Evolutionary conservation across 1,140 invertebrate species (phyloP).

Genomic region (Drosophila athabasca): DNA sequence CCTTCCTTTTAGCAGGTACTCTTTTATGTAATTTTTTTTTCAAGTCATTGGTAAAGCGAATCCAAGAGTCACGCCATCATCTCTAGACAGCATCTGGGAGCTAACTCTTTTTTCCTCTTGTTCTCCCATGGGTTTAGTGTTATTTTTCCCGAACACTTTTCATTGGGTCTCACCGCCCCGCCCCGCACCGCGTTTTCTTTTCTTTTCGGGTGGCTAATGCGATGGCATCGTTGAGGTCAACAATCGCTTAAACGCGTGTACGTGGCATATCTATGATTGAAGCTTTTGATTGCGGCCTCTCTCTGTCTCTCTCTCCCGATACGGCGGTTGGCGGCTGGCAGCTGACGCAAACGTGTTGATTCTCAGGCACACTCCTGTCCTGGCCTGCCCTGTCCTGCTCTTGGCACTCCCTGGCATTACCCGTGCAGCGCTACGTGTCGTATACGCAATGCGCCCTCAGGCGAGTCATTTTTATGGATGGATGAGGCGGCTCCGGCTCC

Average conservation of each 20-base stretch:
- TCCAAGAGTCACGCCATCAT: too few species aligned
- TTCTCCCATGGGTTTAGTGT: slow-evolving; percentile 7
- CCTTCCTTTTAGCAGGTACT: too few species aligned
- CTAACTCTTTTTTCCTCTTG: too few species aligned
- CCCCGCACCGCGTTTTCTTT: slow-evolving; percentile 5
- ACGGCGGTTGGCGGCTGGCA: too few species aligned
- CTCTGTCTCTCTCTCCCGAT: slow-evolving; percentile 9
- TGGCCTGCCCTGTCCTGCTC: background rate
- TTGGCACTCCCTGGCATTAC: too few species aligned
- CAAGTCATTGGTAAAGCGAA: too few species aligned
- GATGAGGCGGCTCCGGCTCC: too few species aligned
- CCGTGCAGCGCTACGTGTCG: slow-evolving; percentile 17
- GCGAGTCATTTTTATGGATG: slow-evolving; percentile 32
- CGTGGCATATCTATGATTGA: slow-evolving; percentile 77
- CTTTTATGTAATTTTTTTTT: too few species aligned
- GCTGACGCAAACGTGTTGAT: slow-evolving; percentile 63
- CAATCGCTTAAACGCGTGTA: slow-evolving; percentile 72
- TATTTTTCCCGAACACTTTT: slow-evolving; percentile 18
- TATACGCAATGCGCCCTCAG: slow-evolving; percentile 55
- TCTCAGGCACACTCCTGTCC: slow-evolving; percentile 12
- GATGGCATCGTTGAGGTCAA: slow-evolving; percentile 64
- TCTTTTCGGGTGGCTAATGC: slow-evolving; percentile 34
- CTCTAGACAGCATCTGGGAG: too few species aligned
- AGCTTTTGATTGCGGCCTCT: slow-evolving; percentile 58
- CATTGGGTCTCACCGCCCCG: slow-evolving; percentile 6